These are phyloP conservation scores for Theretra japonica DNA, from an alignment of 2,888 invertebrate species.

Conservation along the genomic window DNA sequence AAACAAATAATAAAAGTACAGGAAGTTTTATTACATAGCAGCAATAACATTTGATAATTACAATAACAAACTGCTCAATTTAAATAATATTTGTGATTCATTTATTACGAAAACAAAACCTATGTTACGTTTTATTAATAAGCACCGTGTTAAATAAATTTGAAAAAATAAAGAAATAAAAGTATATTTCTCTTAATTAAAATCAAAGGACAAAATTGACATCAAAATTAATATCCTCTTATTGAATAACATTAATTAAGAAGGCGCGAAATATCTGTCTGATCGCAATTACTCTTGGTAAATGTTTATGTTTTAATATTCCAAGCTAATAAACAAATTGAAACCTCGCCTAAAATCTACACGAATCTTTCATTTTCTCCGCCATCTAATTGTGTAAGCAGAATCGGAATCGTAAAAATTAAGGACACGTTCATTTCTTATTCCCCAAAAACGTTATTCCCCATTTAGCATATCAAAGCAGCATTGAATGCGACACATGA, in stretches of 20 bases:
- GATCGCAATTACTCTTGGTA: not conserved
- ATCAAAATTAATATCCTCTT: constrained; percentile 2
- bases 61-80: not conserved
- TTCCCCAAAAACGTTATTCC: not conserved
- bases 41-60: not conserved
- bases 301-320: constrained; percentile 3
- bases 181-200: constrained; percentile 2
- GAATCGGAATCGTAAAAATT: not conserved
- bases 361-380: not conserved
- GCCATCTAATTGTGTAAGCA: not conserved
- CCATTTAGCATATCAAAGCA: constrained; percentile 1
- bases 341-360: constrained; percentile 8
- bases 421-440: not conserved
- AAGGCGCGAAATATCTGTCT: not conserved
- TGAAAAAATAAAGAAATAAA: not conserved
- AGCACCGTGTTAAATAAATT: not conserved
- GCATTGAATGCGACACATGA: constrained; percentile 10
- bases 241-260: not conserved
- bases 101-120: not conserved
- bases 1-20: not conserved
- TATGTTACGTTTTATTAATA: not conserved
- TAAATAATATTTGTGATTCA: not conserved
- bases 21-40: not conserved
- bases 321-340: constrained; percentile 11
- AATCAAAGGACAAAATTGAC: not conserved